Base-by-base conservation (phyloP, 2,888 invertebrate species). In the Ochropleura leucogaster region DNA sequence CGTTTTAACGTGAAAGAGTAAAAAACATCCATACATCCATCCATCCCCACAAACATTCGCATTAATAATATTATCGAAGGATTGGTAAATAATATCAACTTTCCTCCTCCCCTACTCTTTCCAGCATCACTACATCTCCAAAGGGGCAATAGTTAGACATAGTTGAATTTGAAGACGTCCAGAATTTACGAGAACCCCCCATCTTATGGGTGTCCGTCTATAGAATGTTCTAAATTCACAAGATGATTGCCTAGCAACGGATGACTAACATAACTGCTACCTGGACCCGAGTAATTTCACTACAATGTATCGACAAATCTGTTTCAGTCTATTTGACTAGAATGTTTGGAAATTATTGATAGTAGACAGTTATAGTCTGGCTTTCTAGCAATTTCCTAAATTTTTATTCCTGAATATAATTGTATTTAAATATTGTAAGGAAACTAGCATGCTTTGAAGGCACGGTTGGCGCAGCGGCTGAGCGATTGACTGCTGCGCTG, bases 161-260 rank as follows among this genome's bases (percentile, higher is more conserved):
- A 96, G 96, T 96, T 96, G 95, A 95, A 95, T 95, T 95, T 95
- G 95, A 95, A 96, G 96, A 95, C 92, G 95, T 93, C 91, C 82
- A 93, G 94, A 95, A 96, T 96, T 95, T 94, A 95, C 95, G 95
- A 96, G 95, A 95, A 90, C 91, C 91, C 90, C 90, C 92, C 91
- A 93, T 93, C 94, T 95, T 93, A 94, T 94, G 95, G 95, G 95
- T 92, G 94, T 91, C 89, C 90, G 88, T 90, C 90, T 90, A 92
- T 92, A 91, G 93, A 93, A 92, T 94, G 92, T 92, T 94, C 92
- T 89, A 89, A 91, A 93, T 93, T 93, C 89, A 87, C 89, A 90
- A 90, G 91, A 91, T 90, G 91, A 94, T 93, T 94, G 94, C 94
- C 90, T 89, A 88, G 92, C 94, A 92, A 94, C 94, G 90, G 89